Conservation (phyloP, 1,140 invertebrate species). For the Caenorhabditis brenneri region DNA sequence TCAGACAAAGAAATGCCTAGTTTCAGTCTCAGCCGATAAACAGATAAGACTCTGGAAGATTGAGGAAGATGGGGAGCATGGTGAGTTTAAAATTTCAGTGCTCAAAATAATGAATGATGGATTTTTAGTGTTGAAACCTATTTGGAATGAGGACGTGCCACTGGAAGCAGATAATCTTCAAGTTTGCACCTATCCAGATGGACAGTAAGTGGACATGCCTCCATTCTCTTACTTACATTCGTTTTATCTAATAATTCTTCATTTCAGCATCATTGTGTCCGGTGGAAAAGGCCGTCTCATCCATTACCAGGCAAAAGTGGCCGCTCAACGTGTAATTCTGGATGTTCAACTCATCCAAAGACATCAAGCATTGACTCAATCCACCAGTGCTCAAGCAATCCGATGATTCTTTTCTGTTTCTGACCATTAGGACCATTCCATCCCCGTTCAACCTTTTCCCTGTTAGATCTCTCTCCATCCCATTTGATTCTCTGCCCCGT, state of each 20-base stretch:
- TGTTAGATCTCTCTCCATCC: too few relatives aligned
- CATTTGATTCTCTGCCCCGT: too few relatives aligned
- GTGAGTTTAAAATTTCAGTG: neutral
- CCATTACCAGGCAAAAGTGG: neutral
- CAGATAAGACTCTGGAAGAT: conserved; percentile 19
- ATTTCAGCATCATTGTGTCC: conserved; percentile 22
- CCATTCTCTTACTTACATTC: too few relatives aligned
- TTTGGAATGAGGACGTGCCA: conserved; percentile 25
- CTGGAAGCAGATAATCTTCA: conserved; percentile 22
- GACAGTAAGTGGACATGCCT: conserved; percentile 19
- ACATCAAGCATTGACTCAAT: neutral
- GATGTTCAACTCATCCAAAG: neutral
- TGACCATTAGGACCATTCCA: neutral
- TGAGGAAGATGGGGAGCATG: neutral
- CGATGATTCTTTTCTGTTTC: neutral
- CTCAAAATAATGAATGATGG: neutral
- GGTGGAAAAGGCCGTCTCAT: conserved; percentile 18
- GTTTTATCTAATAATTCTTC: neutral
- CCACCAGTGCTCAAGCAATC: neutral
- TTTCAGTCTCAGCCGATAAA: neutral
- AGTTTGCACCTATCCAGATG: conserved; percentile 21
- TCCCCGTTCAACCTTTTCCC: neutral
- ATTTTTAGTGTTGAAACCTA: neutral
- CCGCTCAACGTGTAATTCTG: neutral
- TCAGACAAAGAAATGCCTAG: neutral